A percentile compares a stretch with the other conserved stretches of the same genome.
These are phyloP conservation scores for Acropora tenuis DNA, from an alignment of 64 coral and sea anemone species.

Conservation along the genomic window DNA sequence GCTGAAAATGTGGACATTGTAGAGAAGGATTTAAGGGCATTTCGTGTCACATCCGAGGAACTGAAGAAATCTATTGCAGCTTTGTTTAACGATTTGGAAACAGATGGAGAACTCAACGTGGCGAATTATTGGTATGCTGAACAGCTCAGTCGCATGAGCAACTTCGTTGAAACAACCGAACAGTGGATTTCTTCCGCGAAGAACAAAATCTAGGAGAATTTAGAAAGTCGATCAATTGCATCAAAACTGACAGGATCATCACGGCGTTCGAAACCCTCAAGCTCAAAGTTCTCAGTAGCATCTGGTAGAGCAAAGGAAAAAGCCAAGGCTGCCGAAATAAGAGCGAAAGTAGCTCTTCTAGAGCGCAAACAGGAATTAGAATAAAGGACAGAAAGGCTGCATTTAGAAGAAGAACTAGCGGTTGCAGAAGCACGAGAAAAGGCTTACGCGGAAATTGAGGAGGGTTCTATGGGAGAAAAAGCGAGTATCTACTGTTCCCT, in stretches of 20 bases:
- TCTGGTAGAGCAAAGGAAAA: too few relatives aligned
- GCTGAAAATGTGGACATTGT: conserved; percentile 21
- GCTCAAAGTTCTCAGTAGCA: not conserved
- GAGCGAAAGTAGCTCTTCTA: conserved; percentile 15
- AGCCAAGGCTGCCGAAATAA: too few relatives aligned
- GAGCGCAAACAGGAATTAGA: conserved; percentile 13
- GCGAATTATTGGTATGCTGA: conserved; percentile 23
- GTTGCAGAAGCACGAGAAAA: not conserved
- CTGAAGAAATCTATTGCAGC: not conserved
- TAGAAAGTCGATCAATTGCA: not conserved
- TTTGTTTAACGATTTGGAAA: not conserved
- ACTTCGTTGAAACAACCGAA: conserved; percentile 10
- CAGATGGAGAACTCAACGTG: not conserved
- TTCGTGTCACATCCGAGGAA: conserved; percentile 14
- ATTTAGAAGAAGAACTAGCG: conserved; percentile 13
- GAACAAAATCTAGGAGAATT: not conserved
- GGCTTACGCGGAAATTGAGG: not conserved
- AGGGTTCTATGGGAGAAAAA: not conserved
- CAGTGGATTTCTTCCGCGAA: conserved; percentile 23
- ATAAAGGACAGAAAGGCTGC: not conserved
- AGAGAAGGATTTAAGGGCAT: not conserved
- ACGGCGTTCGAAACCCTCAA: not conserved
- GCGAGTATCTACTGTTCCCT: not conserved
- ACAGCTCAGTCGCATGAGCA: not conserved
- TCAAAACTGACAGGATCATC: not conserved